A percentile compares a stretch with the other conserved stretches of the same genome.
phyloP scores from a whole-genome alignment of 92 coral and sea anemone species.

The Epizoanthus fatuus region DNA sequence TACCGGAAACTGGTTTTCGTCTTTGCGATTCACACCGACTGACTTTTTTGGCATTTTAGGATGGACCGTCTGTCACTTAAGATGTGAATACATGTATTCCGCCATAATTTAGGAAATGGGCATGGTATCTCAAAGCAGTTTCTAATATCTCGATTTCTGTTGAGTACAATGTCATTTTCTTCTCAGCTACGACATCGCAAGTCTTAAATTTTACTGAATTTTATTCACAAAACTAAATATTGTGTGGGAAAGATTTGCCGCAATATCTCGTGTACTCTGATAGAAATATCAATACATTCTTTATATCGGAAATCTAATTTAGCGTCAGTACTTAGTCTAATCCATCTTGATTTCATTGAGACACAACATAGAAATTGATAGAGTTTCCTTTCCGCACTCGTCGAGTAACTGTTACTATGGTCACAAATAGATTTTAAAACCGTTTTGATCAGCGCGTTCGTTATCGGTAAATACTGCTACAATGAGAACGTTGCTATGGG shows the following conservation, averaged over 20 bases:
- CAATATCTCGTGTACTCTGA: background rate
- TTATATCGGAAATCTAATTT: background rate
- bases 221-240: too few species aligned
- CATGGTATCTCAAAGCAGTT: too few species aligned
- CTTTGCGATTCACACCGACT: background rate
- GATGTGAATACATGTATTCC: background rate
- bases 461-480: background rate
- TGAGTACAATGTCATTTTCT: too few species aligned
- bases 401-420: constrained; percentile 14
- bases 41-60: background rate
- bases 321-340: background rate
- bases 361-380: background rate
- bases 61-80: too few species aligned
- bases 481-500: constrained; percentile 2
- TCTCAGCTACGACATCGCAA: too few species aligned
- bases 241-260: too few species aligned
- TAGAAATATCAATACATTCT: background rate
- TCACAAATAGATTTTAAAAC: constrained; percentile 24
- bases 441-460: background rate
- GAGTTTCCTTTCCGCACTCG: background rate
- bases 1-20: constrained; percentile 8
- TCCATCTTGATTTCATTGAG: background rate
- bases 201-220: too few species aligned
- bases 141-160: too few species aligned
- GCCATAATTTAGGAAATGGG: background rate